Evolutionary conservation across 2,888 invertebrate species (phyloP), one percentile per base, ranked within the genome.

Genomic region (Charanyca ferruginea): DNA sequence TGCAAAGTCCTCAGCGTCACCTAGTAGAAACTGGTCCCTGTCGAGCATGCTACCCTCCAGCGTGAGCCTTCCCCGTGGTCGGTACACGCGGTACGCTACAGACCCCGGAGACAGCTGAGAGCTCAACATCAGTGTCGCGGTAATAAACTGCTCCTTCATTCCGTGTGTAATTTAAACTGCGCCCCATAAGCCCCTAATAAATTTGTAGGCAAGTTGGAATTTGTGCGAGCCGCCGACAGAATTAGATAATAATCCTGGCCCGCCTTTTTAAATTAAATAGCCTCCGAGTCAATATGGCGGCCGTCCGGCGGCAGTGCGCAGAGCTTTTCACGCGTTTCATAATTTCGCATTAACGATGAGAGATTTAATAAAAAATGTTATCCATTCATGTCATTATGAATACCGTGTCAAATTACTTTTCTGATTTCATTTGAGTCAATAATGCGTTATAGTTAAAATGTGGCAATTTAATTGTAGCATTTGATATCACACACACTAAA

Each of bases 201-300:
- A 81, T 85, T 82, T 83, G 80, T 73, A 66, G 72, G 77, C 75
- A 73, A 85, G 81, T 81, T 71, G 77, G 63, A 83, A 79, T 81
- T 81, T 67, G 77, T 75, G 77, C 80, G 73, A 68, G 75, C 74
- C 69, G 75, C 61, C 77, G 70, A 77, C 83, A 78, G 79, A 88
- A 89, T 89, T 88, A 87, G 83, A 86, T 86, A 83, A 86, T 87
- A 85, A 87, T 86, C 85, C 83, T 78, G 81, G 65, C 76, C 63
- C 81, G 83, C 76, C 83, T 81, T 86, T 89, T 88, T 85, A 87
- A 90, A 88, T 89, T 85, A 85, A 86, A 87, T 78, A 80, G 80
- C 83, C 66, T 65, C 67, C 68, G 80, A 80, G 84, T 85, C 86
- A 84, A 88, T 83, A 85, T 79, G 77, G 79, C 77, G 76, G 84